Percentiles rank a stretch among this genome's conserved stretches.
phyloP scores from a whole-genome alignment of 1,140 invertebrate genomes.

The Diabrotica undecimpunctata region DNA sequence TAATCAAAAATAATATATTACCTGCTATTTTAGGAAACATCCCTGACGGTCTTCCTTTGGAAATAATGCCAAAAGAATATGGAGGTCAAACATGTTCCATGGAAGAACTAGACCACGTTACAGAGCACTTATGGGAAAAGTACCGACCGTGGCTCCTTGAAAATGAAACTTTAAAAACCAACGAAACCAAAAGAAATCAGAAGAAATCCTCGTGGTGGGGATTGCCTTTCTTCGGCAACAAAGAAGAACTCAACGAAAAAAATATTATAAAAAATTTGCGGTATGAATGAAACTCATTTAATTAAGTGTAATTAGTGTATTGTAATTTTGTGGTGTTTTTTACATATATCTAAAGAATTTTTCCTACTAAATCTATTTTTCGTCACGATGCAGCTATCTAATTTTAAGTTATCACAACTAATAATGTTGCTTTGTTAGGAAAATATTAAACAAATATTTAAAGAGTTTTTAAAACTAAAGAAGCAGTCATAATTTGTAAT shows the following conservation, averaged over 20 bases:
- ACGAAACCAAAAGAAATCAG: slow-evolving; percentile 42
- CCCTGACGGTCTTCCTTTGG: slow-evolving; percentile 38
- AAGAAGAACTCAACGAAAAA: slow-evolving; percentile 35
- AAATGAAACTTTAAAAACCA: slow-evolving; percentile 34
- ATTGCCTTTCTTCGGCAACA: slow-evolving; percentile 32
- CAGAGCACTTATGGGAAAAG: slow-evolving; percentile 33
- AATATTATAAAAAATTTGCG: slow-evolving; percentile 38
- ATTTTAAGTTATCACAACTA: too few relatives aligned
- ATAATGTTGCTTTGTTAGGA: too few relatives aligned
- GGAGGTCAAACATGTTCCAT: slow-evolving; percentile 41
- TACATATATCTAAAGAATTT: not conserved
- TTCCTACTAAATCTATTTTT: too few relatives aligned
- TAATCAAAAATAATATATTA: too few relatives aligned
- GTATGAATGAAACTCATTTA: not conserved
- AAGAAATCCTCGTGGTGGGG: slow-evolving; percentile 44
- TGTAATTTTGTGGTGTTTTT: not conserved
- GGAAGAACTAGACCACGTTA: slow-evolving; percentile 36
- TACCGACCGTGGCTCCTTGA: slow-evolving; percentile 44
- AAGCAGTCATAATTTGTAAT: too few relatives aligned
- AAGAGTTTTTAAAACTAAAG: too few relatives aligned
- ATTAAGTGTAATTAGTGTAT: not conserved
- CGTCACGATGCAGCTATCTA: too few relatives aligned
- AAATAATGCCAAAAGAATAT: slow-evolving; percentile 42
- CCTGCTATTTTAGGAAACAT: slow-evolving; percentile 26
- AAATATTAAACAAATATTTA: too few relatives aligned